Conservation (phyloP, 2,113 vertebrate genomes). For the Syngnathus scovelli region DNA sequence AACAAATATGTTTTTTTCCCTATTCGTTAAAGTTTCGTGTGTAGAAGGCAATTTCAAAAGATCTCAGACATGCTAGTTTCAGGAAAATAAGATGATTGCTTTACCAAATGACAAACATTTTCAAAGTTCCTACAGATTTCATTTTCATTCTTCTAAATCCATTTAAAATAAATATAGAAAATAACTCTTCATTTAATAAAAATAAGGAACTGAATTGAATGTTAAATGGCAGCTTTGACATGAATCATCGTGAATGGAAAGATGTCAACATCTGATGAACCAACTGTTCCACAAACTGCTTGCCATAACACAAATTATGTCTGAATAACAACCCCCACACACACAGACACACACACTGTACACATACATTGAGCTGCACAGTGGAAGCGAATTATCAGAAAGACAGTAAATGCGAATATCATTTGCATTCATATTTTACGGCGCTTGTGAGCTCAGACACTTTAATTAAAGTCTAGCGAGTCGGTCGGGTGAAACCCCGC, state of each 20-base stretch:
- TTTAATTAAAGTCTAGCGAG: constrained; percentile 3
- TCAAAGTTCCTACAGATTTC: neutral
- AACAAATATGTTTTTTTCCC: too few relatives aligned
- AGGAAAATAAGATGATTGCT: too few relatives aligned
- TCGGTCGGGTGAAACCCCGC: neutral
- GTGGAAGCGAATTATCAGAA: neutral
- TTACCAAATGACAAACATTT: neutral
- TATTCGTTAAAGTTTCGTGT: too few relatives aligned
- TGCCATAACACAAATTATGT: neutral
- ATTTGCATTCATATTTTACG: neutral
- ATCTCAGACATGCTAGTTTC: too few relatives aligned
- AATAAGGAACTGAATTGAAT: too few relatives aligned
- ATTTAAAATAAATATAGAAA: too few relatives aligned
- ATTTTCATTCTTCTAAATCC: neutral
- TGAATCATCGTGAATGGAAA: too few relatives aligned
- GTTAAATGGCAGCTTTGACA: neutral
- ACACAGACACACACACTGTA: neutral
- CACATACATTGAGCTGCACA: neutral
- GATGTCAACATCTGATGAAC: too few relatives aligned
- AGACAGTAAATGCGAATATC: neutral
- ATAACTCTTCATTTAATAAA: too few relatives aligned
- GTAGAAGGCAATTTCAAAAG: too few relatives aligned
- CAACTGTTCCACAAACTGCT: neutral
- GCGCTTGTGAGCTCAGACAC: neutral
- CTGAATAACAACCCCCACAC: neutral